Conservation (phyloP, 2,797 vertebrate species). For the Clarias fuscus region DNA sequence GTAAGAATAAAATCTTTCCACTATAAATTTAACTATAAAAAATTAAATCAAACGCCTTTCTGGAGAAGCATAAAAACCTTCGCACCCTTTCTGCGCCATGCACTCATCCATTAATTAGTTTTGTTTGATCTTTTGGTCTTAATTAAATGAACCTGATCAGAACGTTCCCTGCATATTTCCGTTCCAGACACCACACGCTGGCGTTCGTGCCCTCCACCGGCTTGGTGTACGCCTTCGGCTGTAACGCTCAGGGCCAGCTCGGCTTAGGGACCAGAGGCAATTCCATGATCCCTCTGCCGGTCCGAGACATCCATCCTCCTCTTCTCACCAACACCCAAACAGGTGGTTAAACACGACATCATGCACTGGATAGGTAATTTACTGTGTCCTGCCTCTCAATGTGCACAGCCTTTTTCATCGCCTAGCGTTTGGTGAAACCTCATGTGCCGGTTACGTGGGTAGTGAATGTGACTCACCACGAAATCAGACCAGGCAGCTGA, state of each 20-base stretch:
- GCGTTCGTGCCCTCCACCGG: slow-evolving; percentile 94
- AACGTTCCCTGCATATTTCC: neutral
- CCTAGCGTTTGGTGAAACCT: neutral
- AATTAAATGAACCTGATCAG: neutral
- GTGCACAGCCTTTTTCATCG: neutral
- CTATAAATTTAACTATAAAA: neutral
- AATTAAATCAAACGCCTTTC: neutral
- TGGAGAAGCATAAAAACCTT: neutral
- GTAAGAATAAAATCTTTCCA: neutral
- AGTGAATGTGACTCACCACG: neutral
- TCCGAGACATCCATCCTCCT: slow-evolving; percentile 79
- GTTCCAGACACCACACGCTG: slow-evolving; percentile 87
- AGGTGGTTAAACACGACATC: slow-evolving; percentile 57
- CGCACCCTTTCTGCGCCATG: neutral
- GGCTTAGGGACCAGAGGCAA: slow-evolving; percentile 84
- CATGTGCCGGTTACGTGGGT: neutral
- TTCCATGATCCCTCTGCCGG: slow-evolving; percentile 82
- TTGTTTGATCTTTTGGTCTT: neutral
- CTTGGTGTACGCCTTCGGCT: slow-evolving; percentile 92
- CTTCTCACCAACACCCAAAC: slow-evolving; percentile 72
- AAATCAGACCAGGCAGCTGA: neutral
- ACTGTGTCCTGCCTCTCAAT: neutral
- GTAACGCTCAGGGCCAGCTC: slow-evolving; percentile 89
- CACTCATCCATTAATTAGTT: neutral
- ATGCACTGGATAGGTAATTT: neutral